Conservation (phyloP, 2,797 vertebrate genomes). For the Aeoliscus strigatus region DNA sequence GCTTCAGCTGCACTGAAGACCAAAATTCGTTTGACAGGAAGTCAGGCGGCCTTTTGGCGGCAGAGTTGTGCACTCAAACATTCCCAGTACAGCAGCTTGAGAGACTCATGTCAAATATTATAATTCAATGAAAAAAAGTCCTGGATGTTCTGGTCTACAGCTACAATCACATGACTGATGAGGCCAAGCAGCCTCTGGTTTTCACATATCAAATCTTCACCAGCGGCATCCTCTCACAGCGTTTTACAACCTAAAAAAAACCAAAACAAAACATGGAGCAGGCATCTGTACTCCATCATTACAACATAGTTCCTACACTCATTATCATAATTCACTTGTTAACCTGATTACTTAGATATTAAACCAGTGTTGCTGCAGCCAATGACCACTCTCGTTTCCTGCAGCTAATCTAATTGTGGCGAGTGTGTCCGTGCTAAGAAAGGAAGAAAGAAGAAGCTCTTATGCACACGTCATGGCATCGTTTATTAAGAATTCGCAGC, state of each 20-base stretch:
- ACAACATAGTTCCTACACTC: neutral
- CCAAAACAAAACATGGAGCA: neutral
- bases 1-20: no score
- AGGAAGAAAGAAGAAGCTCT: conserved; percentile 1
- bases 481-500: neutral
- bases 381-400: conserved; percentile 10
- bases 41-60: no score
- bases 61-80: conserved; percentile 2
- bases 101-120: no score
- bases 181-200: conserved; percentile 5
- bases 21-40: no score
- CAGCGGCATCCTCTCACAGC: no score
- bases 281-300: neutral
- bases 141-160: no score
- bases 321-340: conserved; percentile 6
- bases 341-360: neutral
- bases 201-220: neutral
- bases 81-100: neutral
- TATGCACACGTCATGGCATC: neutral
- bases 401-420: conserved; percentile 2
- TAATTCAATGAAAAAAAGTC: no score
- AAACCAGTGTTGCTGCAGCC: neutral
- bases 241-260: neutral
- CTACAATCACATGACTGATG: conserved; percentile 2
- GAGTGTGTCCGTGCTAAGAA: neutral